Evolutionary conservation across 2,888 invertebrate genomes (phyloP).

Genomic region (Athalia circularis): DNA sequence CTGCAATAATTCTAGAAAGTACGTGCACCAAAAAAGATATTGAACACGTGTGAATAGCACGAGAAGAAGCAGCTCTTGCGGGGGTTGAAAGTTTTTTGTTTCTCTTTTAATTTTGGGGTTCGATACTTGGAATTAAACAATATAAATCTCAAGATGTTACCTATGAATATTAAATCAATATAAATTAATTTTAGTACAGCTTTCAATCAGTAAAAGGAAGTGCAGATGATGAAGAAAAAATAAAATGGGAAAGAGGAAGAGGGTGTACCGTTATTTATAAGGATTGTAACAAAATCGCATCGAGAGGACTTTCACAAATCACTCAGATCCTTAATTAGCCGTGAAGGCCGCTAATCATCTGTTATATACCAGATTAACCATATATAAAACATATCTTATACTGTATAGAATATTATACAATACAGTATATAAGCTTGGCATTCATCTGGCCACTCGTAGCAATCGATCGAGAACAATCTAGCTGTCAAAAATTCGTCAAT

Average conservation of each 20-base stretch:
- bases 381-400: too few species aligned
- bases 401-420: too few species aligned
- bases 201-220: background rate
- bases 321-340: conserved; percentile 35
- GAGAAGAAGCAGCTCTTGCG: too few species aligned
- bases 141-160: too few species aligned
- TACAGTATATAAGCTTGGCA: background rate
- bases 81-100: too few species aligned
- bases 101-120: too few species aligned
- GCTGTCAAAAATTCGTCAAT: conserved; percentile 44
- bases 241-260: conserved; percentile 9
- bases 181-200: too few species aligned
- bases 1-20: too few species aligned
- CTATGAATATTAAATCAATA: too few species aligned
- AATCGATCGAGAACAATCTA: conserved; percentile 41
- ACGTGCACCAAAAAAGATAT: too few species aligned
- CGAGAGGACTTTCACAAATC: conserved; percentile 36
- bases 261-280: background rate
- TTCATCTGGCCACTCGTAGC: conserved; percentile 26
- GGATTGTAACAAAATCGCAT: conserved; percentile 8
- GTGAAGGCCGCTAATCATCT: conserved; percentile 43
- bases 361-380: background rate
- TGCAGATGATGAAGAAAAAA: background rate
- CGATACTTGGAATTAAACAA: too few species aligned
- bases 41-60: too few species aligned